Evolutionary conservation across 2,113 vertebrate genomes (phyloP), one percentile per base, ranked within the genome.

Genomic region (Mobula hypostoma): DNA sequence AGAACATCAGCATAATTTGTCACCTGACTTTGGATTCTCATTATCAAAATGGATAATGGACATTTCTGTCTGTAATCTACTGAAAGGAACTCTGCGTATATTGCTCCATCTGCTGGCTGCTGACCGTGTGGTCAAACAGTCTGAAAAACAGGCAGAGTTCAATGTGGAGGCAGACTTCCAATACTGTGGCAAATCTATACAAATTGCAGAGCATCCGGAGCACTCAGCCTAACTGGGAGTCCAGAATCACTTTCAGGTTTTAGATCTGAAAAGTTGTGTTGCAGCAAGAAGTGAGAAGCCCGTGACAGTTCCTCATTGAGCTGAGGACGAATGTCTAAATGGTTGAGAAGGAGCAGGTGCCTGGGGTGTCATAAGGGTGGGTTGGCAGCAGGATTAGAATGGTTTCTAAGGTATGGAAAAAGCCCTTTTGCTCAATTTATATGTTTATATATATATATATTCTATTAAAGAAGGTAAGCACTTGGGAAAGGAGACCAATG

Each of bases 51-150:
- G 32, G 17, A 40, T 63, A 92, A 91, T 11, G 32, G 17, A 40
- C 88, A 24, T 17, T 17, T 36, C 63, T 66, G 3, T 66, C 63
- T 66, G 7, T 66, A 1, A 66, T 8, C 63, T 66, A 11, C 5
- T 14, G 14, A 5, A 14, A 66, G 14, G 14, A 66, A 90, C 0
- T 29, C 70, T 93, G 19, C 40, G 40, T 93, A 74, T 56, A 36
- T 93, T 93, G 91, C 91, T 56, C 91, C 91, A 93, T 93, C 91
- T 93, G 72, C 68, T 93, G 91, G 91, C 27, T 74, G 68, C 40
- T 74, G 36, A 74, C 14, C 40, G 91, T 40, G 8, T 27, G 56
- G 7, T 63, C 27, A 92, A 19, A 66, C 15, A n/a, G 58, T 14
- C 63, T 66, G 63, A 66, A 7, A 74, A 21, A 68, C 12, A 1